Percentiles rank a stretch among this genome's conserved stretches.
Evolutionary conservation across 2,888 invertebrate species (phyloP).

Genomic region (Hoplodrina blanda): DNA sequence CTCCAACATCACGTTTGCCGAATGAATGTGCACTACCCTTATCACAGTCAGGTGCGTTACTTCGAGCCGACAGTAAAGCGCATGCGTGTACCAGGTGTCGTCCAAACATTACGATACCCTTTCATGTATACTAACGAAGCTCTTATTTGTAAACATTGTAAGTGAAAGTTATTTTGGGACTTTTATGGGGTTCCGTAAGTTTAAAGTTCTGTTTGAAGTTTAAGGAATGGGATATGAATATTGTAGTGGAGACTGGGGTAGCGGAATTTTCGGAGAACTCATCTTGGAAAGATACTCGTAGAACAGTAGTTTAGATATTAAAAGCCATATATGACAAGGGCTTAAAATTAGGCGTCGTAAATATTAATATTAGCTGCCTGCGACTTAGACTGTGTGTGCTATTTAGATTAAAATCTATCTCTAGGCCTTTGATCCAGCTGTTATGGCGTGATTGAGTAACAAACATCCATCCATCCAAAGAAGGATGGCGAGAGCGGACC

Average conservation of each 20-base stretch:
- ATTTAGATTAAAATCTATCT: too few relatives aligned
- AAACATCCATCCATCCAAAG: too few relatives aligned
- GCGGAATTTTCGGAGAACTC: constrained; percentile 18
- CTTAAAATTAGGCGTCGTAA: too few relatives aligned
- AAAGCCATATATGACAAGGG: neutral
- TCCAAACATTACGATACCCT: constrained; percentile 59
- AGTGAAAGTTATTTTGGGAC: constrained; percentile 60
- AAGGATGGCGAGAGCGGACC: too few relatives aligned
- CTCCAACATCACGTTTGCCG: neutral
- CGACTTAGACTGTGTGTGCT: too few relatives aligned
- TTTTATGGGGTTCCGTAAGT: constrained; percentile 52
- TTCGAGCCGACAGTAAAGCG: constrained; percentile 46
- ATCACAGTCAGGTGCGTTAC: constrained; percentile 51
- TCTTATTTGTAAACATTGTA: constrained; percentile 64
- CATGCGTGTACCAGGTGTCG: constrained; percentile 64
- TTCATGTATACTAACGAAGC: constrained; percentile 58
- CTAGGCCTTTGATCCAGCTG: too few relatives aligned
- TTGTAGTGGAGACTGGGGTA: constrained; percentile 9
- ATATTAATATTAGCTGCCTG: too few relatives aligned
- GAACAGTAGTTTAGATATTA: neutral
- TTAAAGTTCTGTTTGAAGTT: constrained; percentile 56
- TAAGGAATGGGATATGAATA: constrained; percentile 46
- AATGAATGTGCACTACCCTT: constrained; percentile 33
- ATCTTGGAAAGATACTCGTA: neutral
- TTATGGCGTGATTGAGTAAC: too few relatives aligned